A percentile compares a stretch with the other conserved stretches of the same genome.
These are phyloP conservation scores for Drosophila longiperda DNA, from an alignment of 2,888 invertebrate species.

Conservation along the genomic window DNA sequence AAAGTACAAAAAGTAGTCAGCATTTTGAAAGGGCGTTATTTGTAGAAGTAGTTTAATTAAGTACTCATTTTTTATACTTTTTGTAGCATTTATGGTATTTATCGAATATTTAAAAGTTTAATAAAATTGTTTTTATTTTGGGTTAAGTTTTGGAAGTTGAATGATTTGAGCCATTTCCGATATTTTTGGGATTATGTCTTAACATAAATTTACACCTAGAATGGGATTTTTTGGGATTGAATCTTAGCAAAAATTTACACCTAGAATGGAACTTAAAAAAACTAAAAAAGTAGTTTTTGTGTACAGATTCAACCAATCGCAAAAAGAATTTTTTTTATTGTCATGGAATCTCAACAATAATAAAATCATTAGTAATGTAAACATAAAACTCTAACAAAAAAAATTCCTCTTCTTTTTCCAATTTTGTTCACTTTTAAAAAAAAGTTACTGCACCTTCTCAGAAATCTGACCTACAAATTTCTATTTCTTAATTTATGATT, in stretches of 20 bases:
- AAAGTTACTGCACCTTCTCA: background rate
- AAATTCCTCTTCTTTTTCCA: rapidly evolving
- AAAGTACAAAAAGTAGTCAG: background rate
- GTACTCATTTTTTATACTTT: background rate
- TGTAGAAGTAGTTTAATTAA: background rate
- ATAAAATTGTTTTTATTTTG: background rate
- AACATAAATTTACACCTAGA: background rate
- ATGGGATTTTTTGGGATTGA: background rate
- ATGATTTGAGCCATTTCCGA: background rate
- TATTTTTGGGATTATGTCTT: background rate
- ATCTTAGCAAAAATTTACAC: background rate
- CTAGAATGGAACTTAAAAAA: background rate
- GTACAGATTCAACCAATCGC: too few species aligned
- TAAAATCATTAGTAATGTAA: too few species aligned
- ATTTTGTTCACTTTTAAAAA: background rate
- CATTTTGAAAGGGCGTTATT: background rate
- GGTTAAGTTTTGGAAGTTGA: background rate
- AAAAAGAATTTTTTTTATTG: too few species aligned
- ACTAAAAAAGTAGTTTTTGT: background rate
- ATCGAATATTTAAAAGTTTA: background rate
- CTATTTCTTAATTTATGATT: background rate
- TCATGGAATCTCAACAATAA: too few species aligned
- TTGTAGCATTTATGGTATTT: background rate
- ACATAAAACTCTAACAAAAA: background rate
- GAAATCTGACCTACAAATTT: background rate